Conservation (phyloP, 2,113 vertebrate species). For the Psilopsiagon aurifrons region DNA sequence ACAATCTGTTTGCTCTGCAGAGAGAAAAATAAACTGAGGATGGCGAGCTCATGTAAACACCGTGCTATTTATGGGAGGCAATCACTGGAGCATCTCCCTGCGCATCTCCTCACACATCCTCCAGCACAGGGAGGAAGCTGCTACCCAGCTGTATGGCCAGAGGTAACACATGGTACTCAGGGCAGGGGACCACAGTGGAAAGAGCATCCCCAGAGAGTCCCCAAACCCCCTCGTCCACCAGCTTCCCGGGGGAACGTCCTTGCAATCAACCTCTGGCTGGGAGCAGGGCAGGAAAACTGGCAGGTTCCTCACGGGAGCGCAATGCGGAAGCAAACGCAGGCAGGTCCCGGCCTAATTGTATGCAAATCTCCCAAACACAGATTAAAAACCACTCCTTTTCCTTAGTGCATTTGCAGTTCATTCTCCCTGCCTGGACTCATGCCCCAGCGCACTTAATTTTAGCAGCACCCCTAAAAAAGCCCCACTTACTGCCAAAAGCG, state of each 20-base stretch:
- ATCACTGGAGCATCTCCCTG: neutral
- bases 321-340: neutral
- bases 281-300: slow-evolving; percentile 37
- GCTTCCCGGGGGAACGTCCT: neutral
- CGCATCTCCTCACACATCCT: neutral
- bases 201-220: neutral
- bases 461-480: neutral
- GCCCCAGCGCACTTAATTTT: neutral
- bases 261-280: slow-evolving; percentile 20
- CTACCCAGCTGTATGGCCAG: neutral
- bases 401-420: neutral
- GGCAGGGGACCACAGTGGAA: neutral
- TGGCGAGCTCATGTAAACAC: neutral
- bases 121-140: neutral
- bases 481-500: neutral
- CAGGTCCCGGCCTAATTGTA: slow-evolving; percentile 38
- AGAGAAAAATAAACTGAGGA: neutral
- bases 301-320: slow-evolving; percentile 27
- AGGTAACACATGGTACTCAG: neutral
- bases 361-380: slow-evolving; percentile 32
- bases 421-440: neutral
- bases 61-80: neutral
- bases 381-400: slow-evolving; percentile 50
- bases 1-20: neutral
- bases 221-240: rapidly evolving